Conservation (phyloP, 2,797 vertebrate genomes). For the Galaxias olidus region DNA sequence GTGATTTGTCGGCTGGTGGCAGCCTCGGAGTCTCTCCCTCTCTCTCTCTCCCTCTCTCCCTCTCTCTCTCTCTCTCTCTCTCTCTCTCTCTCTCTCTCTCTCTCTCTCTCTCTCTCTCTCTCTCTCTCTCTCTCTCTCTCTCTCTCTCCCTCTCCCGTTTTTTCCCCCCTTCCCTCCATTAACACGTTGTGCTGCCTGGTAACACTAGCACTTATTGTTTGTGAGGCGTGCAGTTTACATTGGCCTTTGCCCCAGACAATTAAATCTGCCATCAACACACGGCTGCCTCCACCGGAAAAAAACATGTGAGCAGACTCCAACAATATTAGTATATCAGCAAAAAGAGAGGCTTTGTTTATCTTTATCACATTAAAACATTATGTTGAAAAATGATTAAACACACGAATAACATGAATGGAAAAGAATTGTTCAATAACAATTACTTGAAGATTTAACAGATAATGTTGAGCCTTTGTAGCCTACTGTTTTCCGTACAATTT, state of each 20-base stretch:
- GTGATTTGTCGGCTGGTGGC: constrained; percentile 51
- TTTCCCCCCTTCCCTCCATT: constrained; percentile 51
- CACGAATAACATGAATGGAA: too few species aligned
- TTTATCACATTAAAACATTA: too few species aligned
- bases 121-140: background rate
- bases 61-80: background rate
- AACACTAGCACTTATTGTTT: constrained; percentile 65
- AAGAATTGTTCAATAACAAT: too few species aligned
- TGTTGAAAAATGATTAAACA: too few species aligned
- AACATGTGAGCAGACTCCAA: background rate
- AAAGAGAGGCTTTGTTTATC: background rate
- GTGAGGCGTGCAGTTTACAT: constrained; percentile 63
- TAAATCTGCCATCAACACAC: constrained; percentile 65
- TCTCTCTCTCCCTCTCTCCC: background rate
- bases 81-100: background rate
- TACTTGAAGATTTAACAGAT: too few species aligned
- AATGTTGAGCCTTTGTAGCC: too few species aligned
- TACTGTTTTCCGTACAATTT: too few species aligned
- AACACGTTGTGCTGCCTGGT: constrained; percentile 61
- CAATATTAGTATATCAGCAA: background rate
- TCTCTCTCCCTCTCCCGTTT: background rate
- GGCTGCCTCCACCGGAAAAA: constrained; percentile 35
- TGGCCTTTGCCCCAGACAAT: constrained; percentile 69
- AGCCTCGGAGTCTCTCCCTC: constrained; percentile 24
- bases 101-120: constrained; percentile 1